Base-by-base conservation (phyloP, 2,888 invertebrate genomes). In the Volucella zonaria region DNA sequence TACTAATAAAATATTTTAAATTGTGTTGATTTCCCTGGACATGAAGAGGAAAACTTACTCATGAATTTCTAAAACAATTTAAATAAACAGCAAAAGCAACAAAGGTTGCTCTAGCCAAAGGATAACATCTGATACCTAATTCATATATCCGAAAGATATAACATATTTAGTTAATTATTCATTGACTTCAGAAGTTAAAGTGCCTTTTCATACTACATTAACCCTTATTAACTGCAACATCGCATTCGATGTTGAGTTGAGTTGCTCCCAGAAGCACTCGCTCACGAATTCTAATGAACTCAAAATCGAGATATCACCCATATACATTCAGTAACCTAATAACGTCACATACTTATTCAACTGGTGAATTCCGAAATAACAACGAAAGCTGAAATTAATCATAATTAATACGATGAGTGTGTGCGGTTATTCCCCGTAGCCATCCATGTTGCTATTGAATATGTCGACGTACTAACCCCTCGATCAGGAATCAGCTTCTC, bases 321-420 rank as follows among this genome's bases (percentile, higher is more conserved):
- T 10, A 9, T 11, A 15, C 15, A 10, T n/a, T 51, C 51, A 15
- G 15, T 42, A 4, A 42, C 40, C 42, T 23, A 43, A 42, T 64
- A 51, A 64, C 49, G 8, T 51, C 38, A 1, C 31, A 31, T 15
- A 49, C 15, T 51, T 49, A 64, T n/a, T 42, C 51, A 51, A 52
- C 51, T 66, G 66, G 51, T 40, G 51, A 66, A 66, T 66, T 12
- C 52, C 51, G 3, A 43, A 42, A 52, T 66, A 51, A 66, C 42
- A 66, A 66, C 51, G 40, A 66, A 66, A 66, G 51, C 42, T 31
- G 42, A 52, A 52, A 40, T 52, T 66, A 66, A 52, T 66, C 66
- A 66, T 66, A 52, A 66, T 42, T 52, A 40, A 31, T 31, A 6
- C 6, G 31, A 31, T 31, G 6, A 31, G 4, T 31, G 6, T 31